Evolutionary conservation across 1,140 invertebrate species (phyloP), one percentile per base, ranked within the genome.

Genomic region (Tetranychus urticae): DNA sequence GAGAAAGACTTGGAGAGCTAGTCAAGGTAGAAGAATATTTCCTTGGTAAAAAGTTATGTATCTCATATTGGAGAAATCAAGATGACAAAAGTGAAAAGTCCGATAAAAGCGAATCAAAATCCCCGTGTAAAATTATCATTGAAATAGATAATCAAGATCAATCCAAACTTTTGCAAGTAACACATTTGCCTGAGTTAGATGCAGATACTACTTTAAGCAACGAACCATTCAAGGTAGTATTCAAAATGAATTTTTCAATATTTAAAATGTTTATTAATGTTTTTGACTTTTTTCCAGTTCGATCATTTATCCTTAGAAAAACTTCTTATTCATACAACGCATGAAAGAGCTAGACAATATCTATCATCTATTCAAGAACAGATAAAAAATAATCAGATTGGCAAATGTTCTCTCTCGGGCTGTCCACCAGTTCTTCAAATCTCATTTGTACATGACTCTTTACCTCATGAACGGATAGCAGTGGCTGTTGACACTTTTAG

Each of bases 301-400:
- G 88, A 92, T 71, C 81, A 87, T 65, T 75, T 96, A 1, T 94
- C 89, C 1, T 86, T 97, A 80, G 90, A 96, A 75, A 81, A 87
- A 54, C 75, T 97, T 54, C 75, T 97, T n/a, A 88, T 94, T n/a
- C 88, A 94, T 68, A 97, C 91, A 0, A 91, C 97, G 68, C 91
- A 96, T 71, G 83, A 94, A 36, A 77, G 93, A 62, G 90, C 88
- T 1, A 79, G 83, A 58, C 82, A 81, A 65, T 76, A 88, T 31
- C 74, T 94, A 6, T 77, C 77, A 42, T 85, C 91, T 69, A 77
- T 93, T n/a, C 85, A 85, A 71, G 80, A 84, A 63, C 81, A 86
- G 68, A 69, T 88, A 39, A 68, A 75, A 63, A 78, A 83, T 70
- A 75, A 62, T 58, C 61, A 62, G 74, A n/a, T 78, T 84, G 70